Conservation (phyloP, 2,113 vertebrate genomes). For the Pseudorectes ferrugineus region DNA sequence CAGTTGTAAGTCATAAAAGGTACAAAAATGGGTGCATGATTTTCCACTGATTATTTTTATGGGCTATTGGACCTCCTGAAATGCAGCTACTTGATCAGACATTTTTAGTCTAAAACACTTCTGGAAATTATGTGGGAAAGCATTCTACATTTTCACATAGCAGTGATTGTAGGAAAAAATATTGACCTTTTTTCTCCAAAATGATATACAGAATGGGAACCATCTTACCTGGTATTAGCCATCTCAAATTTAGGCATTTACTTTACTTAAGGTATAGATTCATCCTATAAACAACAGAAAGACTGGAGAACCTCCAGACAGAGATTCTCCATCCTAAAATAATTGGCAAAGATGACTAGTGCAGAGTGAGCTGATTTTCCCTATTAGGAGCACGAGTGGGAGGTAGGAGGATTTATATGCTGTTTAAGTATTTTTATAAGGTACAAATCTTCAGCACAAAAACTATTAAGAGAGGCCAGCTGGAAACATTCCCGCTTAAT, state of each 20-base stretch:
- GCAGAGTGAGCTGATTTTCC: neutral
- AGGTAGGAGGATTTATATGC: conserved; percentile 24
- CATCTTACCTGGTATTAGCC: neutral
- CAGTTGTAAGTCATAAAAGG: neutral
- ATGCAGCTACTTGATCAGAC: neutral
- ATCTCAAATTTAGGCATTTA: neutral
- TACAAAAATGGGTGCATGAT: neutral
- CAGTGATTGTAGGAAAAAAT: neutral
- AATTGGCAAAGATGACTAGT: neutral
- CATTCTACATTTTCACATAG: neutral
- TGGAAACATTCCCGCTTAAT: conserved; percentile 38
- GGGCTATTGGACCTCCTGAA: neutral
- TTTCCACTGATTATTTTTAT: neutral
- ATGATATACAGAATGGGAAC: neutral
- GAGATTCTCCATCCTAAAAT: neutral
- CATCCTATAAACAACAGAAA: neutral
- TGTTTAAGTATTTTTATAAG: conserved; percentile 35
- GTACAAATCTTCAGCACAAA: conserved; percentile 36
- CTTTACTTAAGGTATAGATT: neutral
- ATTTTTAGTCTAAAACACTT: neutral
- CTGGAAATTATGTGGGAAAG: neutral
- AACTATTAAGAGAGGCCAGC: conserved; percentile 23
- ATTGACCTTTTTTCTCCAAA: neutral
- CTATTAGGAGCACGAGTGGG: neutral
- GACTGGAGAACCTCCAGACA: neutral